Conservation (phyloP, 2,888 invertebrate species). For the Gymnocheta viridis region DNA sequence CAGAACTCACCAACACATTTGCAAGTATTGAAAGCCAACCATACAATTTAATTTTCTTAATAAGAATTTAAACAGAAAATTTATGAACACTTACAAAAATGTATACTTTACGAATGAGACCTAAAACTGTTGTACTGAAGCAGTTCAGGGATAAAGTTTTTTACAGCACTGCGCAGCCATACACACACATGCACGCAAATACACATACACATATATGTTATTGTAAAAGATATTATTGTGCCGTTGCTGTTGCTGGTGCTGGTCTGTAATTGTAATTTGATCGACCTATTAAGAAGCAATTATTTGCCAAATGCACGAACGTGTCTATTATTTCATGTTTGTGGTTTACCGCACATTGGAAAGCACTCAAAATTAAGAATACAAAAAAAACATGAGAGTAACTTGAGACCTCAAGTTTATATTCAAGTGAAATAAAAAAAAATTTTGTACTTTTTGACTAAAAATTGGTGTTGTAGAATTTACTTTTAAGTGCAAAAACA, state of each 20-base stretch:
- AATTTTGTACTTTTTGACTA: too few species aligned
- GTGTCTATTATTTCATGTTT: not conserved
- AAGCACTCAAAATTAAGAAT: not conserved
- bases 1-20: not conserved
- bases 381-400: too few species aligned
- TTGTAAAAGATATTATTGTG: too few species aligned
- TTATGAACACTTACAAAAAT: not conserved
- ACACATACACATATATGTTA: not conserved
- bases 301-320: not conserved
- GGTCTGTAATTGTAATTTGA: not conserved
- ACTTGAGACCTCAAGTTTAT: too few species aligned
- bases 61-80: not conserved
- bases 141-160: not conserved
- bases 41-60: not conserved
- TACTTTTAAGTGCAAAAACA: too few species aligned
- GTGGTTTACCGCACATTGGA: not conserved
- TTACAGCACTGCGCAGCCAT: not conserved
- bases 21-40: not conserved
- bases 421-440: too few species aligned
- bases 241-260: too few species aligned
- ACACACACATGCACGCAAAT: not conserved
- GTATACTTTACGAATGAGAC: not conserved
- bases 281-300: conserved; percentile 9
- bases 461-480: too few species aligned
- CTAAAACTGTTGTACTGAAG: not conserved